A percentile compares a stretch with the other conserved stretches of the same genome.
Conservation (phyloP, 2,113 vertebrate genomes). For the Chroicocephalus ridibundus region DNA sequence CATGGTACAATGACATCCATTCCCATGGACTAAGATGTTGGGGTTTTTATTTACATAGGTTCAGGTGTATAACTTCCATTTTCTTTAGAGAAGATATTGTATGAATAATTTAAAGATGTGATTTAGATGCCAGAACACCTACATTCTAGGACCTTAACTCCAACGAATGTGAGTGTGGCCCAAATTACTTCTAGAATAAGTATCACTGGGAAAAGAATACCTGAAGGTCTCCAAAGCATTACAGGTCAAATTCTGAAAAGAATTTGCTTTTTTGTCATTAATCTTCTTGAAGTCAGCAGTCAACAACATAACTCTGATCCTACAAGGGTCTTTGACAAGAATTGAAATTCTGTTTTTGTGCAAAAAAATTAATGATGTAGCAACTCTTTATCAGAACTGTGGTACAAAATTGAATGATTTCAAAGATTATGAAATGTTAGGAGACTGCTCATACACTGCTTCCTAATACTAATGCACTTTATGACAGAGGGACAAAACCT, state of each 20-base stretch:
- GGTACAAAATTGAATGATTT: neutral
- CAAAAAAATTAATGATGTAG: neutral
- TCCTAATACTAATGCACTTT: neutral
- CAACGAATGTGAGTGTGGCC: neutral
- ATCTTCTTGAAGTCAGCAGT: neutral
- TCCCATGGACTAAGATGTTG: neutral
- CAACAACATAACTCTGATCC: neutral
- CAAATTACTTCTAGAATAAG: neutral
- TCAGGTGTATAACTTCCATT: neutral
- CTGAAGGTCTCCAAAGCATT: neutral
- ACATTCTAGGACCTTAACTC: neutral
- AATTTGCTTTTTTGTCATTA: neutral
- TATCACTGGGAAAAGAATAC: neutral
- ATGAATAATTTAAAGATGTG: neutral
- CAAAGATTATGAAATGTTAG: neutral
- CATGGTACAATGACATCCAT: neutral
- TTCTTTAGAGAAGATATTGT: neutral
- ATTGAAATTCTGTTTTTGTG: neutral
- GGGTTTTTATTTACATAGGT: neutral
- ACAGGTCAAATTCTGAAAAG: neutral
- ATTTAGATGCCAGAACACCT: neutral
- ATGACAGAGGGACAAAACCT: neutral
- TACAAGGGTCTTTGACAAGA: neutral
- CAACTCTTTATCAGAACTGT: neutral
- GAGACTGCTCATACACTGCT: neutral